Percentiles rank a stretch among this genome's conserved stretches.
Evolutionary conservation across 2,113 vertebrate species (phyloP).

Genomic region (Silurus asotus): DNA sequence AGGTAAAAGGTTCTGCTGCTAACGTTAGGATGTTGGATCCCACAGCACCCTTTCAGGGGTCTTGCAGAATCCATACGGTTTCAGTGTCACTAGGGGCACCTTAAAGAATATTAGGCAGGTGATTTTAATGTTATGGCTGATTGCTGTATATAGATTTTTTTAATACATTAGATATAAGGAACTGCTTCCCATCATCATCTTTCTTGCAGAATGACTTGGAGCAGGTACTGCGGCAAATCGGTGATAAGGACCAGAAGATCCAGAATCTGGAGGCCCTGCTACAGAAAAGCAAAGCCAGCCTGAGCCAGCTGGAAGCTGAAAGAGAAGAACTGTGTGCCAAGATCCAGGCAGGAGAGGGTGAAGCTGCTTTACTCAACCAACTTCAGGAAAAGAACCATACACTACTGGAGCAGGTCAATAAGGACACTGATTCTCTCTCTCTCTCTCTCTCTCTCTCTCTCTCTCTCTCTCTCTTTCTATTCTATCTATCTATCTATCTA

Average conservation of each 20-base stretch:
- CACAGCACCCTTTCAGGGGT: too few relatives aligned
- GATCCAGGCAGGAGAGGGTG: constrained; percentile 97
- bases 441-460: too few relatives aligned
- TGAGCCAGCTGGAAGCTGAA: constrained; percentile 89
- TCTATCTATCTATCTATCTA: too few relatives aligned
- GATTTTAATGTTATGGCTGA: too few relatives aligned
- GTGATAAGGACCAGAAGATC: constrained; percentile 98
- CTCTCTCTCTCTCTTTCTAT: too few relatives aligned
- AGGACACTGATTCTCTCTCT: too few relatives aligned
- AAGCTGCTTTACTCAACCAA: constrained; percentile 92
- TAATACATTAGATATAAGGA: neutral
- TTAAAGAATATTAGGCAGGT: too few relatives aligned
- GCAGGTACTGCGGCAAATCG: constrained; percentile 95
- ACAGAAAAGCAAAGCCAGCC: constrained; percentile 93
- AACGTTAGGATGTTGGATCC: too few relatives aligned
- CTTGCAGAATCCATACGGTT: too few relatives aligned
- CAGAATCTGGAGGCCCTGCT: constrained; percentile 97
- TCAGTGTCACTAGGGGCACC: too few relatives aligned
- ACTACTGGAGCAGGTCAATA: constrained; percentile 86
- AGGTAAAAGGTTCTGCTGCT: too few relatives aligned
- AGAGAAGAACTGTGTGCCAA: constrained; percentile 94
- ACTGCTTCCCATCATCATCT: neutral
- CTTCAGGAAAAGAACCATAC: constrained; percentile 94
- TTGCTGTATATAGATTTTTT: neutral
- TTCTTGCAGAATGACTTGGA: constrained; percentile 90